Base-by-base conservation (phyloP, 2,113 vertebrate genomes). In the Epinephelus cyanopodus region DNA sequence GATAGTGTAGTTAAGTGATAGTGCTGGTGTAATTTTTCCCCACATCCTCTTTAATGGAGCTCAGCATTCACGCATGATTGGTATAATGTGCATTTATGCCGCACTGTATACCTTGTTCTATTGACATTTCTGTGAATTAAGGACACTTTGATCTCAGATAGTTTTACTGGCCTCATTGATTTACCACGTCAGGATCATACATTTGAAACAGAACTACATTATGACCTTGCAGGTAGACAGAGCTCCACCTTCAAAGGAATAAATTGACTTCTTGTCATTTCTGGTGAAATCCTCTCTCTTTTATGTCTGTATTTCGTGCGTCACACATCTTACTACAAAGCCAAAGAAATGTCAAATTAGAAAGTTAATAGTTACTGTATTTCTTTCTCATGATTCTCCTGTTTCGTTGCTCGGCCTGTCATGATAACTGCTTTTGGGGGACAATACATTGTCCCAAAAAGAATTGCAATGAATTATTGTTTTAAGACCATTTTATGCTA, bases 1-100 rank as follows among this genome's bases (percentile, higher is more conserved):
- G 85, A 92, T 89, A 65, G 71, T 72, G 87, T 79, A 57, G 82
- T 84, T 86, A 90, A 85, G 64, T 74, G 87, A 88, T 79, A 83
- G 73, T 61, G 37, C 11, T 12, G 2, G 23, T 62, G 67, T 85
- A 47, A 83, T 91, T 86, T 85, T 53, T 66, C 61, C 60, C 72
- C 61, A 53, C 78, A 81, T 83, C 83, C 77, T 76, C 71, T 81
- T 79, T 77, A 83, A 87, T 79, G 65, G 87, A 37, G 57, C 76
- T 72, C 65, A 66, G 54, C 33, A 75, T 82, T 81, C 76, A 89
- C 18, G 42, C 68, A 48, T 74, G 74, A 81, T 62, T 39, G 78
- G 18, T 6, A 10, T 85, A 79, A 88, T 79, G 80, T 84, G 80
- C 85, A 77, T 89, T 89, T 79, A 75, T 82, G 29, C 52, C 9